Percentiles rank a stretch among this genome's conserved stretches.
Evolutionary conservation across 2,888 invertebrate species (phyloP).

Genomic region (Chloromyia formosa): DNA sequence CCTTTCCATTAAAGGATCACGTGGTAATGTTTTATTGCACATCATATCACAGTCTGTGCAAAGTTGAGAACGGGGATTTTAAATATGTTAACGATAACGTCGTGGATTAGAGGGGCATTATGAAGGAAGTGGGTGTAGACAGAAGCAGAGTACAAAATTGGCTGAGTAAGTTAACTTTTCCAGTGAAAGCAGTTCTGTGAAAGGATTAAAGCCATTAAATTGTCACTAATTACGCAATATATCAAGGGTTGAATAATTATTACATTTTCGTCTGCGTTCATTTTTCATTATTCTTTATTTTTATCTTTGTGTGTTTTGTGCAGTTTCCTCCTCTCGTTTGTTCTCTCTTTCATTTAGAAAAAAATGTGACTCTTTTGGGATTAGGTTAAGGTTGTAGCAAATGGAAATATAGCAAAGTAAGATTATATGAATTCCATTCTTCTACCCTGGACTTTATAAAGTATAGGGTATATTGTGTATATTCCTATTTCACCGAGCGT

Average conservation of each 20-base stretch:
- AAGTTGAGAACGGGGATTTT: conserved; percentile 33
- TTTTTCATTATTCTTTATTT: background rate
- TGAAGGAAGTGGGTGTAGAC: no score
- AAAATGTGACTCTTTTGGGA: no score
- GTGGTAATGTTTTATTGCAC: conserved; percentile 39
- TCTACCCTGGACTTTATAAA: no score
- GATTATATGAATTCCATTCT: no score
- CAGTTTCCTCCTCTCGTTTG: no score
- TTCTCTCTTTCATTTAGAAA: no score
- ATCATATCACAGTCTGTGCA: conserved; percentile 18
- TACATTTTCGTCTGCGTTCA: background rate
- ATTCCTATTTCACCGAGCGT: no score
- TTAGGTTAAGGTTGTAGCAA: no score
- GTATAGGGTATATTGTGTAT: no score
- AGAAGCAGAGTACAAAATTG: no score
- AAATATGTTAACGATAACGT: background rate
- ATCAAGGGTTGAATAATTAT: background rate
- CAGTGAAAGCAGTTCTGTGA: background rate
- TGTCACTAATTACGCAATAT: background rate
- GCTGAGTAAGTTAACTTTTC: background rate
- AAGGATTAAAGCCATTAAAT: background rate
- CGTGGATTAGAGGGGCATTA: background rate
- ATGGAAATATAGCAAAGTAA: no score
- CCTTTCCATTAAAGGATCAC: conserved; percentile 27
- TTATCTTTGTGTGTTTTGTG: no score